phyloP scores from a whole-genome alignment of 2,888 invertebrate species.

The Nemoura dubitans region DNA sequence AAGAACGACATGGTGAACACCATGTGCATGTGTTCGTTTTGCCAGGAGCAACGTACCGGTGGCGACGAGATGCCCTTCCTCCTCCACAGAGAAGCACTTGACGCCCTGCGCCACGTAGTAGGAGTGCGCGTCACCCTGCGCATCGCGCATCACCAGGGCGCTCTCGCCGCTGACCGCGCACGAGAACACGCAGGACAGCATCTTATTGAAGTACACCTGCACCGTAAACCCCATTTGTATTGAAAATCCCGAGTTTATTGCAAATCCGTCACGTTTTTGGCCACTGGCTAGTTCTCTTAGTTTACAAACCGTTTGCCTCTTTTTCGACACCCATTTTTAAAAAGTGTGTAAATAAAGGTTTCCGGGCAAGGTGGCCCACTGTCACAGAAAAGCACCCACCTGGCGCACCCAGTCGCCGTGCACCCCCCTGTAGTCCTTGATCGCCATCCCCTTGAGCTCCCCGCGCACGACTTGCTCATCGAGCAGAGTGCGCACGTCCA shows the following conservation, averaged over 20 bases:
- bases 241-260: no score
- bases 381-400: neutral
- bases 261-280: no score
- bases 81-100: slow-evolving; percentile 58
- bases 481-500: slow-evolving; percentile 59
- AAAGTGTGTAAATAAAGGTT: no score
- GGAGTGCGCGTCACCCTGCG: slow-evolving; percentile 60
- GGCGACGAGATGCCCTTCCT: slow-evolving; percentile 47
- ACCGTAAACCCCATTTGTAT: no score
- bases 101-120: slow-evolving; percentile 66
- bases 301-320: no score
- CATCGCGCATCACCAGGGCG: slow-evolving; percentile 71
- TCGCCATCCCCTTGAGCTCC: slow-evolving; percentile 62
- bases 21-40: no score
- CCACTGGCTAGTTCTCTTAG: no score
- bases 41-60: slow-evolving; percentile 60
- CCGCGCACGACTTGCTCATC: slow-evolving; percentile 57
- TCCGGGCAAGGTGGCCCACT: neutral
- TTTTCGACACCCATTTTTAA: no score
- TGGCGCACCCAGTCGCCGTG: slow-evolving; percentile 74
- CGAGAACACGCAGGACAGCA: slow-evolving; percentile 74
- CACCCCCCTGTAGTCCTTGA: slow-evolving; percentile 66
- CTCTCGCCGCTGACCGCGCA: slow-evolving; percentile 68
- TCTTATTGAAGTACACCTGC: slow-evolving; percentile 70
- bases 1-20: no score